Evolutionary conservation across 2,888 invertebrate genomes (phyloP), one percentile per base, ranked within the genome.

Genomic region (Corbicula japonica): DNA sequence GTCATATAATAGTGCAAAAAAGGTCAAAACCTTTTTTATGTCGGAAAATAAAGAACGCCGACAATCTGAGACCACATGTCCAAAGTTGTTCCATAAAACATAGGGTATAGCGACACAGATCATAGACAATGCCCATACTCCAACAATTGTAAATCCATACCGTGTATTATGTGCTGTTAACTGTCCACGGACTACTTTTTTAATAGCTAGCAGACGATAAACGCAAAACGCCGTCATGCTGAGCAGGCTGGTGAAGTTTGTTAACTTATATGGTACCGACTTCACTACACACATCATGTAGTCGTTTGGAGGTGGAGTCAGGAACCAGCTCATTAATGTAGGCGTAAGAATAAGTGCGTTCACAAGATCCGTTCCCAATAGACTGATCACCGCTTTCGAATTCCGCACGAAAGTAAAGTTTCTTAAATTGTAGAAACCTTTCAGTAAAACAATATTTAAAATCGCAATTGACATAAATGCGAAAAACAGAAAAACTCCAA

Each of bases 271-370:
- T 1, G 70, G 70, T 15, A 60, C n/a, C 1, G 70, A 60, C 35
- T 70, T 70, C 1, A 70, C 18, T 6, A 70, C 48, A 26, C 70
- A 70, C n/a, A 28, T 23, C n/a, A 12, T 35, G n/a, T 48, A 70
- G 8, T 18, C 34, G 50, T 60, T n/a, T 1, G 70, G 70, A 4
- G 70, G 70, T 0, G 58, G 15, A 2, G 35, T 0, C 12, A 70
- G 26, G 28, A 60, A 70, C 70, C 70, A 70, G 6, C 50, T 46
- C 26, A 70, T 18, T 18, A 70, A 48, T 1, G 70, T 48, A 1
- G 70, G 70, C 1, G n/a, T 58, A 15, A 60, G 58, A 15, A 70
- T 60, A 12, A 70, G 21, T 6, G 60, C 60, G 28, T 70, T 70
- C 18, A 58, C 34, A 2, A 70, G 50, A 38, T 70, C 70, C 10